Conservation (phyloP, 2,113 vertebrate genomes). For the Cariama cristata region DNA sequence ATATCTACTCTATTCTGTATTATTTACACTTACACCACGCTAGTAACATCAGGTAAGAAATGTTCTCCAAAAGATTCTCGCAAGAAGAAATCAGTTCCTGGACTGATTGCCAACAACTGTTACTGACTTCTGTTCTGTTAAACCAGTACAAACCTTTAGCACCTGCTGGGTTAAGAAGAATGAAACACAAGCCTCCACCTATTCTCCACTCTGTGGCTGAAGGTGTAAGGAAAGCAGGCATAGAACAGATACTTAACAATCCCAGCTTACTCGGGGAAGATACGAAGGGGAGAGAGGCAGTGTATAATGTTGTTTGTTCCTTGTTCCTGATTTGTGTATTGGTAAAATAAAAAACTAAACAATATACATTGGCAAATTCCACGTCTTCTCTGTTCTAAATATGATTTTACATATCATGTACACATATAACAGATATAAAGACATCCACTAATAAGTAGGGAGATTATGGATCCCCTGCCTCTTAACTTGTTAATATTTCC, state of each 20-base stretch:
- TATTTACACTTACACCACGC: neutral
- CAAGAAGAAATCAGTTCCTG: neutral
- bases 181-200: neutral
- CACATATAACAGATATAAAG: neutral
- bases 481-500: neutral
- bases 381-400: neutral
- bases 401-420: neutral
- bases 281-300: accelerated
- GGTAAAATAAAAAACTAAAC: neutral
- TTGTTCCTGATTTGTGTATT: neutral
- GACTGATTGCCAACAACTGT: neutral
- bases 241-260: neutral
- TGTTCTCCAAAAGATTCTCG: neutral
- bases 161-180: neutral
- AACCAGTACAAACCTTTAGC: neutral
- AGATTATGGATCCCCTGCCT: neutral
- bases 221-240: neutral
- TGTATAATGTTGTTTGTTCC: neutral
- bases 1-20: neutral
- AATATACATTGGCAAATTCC: neutral
- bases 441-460: neutral
- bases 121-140: neutral
- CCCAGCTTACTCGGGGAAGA: neutral
- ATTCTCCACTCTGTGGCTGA: neutral
- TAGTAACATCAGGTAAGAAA: neutral